Conservation (phyloP, 23 tunicate genomes). For the Diplosoma virens region DNA sequence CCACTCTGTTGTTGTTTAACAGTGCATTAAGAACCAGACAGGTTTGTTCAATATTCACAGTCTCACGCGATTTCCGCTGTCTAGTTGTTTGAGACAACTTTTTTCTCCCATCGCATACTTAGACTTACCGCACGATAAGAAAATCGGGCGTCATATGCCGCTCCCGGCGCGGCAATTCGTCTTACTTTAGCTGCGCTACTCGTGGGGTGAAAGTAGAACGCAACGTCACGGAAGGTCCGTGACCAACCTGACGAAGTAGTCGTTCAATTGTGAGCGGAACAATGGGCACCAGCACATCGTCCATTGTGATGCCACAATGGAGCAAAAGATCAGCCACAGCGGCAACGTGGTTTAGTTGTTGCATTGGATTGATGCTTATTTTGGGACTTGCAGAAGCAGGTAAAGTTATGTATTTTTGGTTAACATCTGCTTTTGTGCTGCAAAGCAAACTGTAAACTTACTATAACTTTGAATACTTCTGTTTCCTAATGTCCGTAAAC, state of each 20-base stretch:
- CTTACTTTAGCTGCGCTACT: constrained; percentile 2
- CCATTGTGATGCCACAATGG: constrained; percentile 97
- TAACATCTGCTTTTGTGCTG: too few relatives aligned
- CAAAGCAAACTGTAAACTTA: too few relatives aligned
- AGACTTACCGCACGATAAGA: constrained; percentile 17
- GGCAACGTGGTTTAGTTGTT: constrained; percentile 46
- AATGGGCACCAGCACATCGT: constrained; percentile 99
- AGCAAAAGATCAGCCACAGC: constrained; percentile 39
- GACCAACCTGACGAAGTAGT: constrained; percentile 70
- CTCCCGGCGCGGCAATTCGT: constrained; percentile 67
- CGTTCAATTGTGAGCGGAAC: constrained; percentile 90
- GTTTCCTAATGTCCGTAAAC: too few relatives aligned
- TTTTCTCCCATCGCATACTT: constrained; percentile 34
- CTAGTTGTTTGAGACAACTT: constrained; percentile 44
- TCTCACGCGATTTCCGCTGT: constrained; percentile 65
- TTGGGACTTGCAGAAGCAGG: constrained; percentile 20
- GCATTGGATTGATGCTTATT: constrained; percentile 37
- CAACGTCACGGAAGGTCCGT: constrained; percentile 54
- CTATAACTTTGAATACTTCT: too few relatives aligned
- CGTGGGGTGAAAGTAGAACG: constrained; percentile 23
- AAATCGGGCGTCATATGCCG: constrained; percentile 47
- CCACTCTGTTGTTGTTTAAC: background rate
- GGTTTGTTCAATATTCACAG: constrained; percentile 13
- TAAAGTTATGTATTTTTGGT: constrained; percentile 5
- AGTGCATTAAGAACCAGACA: constrained; percentile 16